Conservation (phyloP, 2,888 invertebrate genomes). For the Geophilus truncorum region DNA sequence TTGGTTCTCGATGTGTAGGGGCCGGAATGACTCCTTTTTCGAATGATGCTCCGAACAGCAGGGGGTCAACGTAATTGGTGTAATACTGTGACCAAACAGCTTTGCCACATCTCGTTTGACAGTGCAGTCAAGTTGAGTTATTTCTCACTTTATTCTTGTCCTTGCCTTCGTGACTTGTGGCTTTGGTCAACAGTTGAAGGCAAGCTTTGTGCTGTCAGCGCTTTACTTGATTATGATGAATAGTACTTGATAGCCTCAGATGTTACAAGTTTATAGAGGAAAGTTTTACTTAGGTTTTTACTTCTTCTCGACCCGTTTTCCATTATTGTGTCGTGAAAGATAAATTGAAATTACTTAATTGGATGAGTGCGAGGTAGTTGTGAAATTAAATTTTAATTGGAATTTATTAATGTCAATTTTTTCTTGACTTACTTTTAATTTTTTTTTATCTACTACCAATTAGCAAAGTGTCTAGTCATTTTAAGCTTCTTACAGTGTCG, state of each 20-base stretch:
- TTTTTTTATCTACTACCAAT: too few relatives aligned
- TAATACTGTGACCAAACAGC: constrained; percentile 27
- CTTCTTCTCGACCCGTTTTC: too few relatives aligned
- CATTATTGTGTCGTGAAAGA: background rate
- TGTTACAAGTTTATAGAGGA: background rate
- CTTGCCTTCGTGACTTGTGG: constrained; percentile 21
- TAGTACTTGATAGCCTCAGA: background rate
- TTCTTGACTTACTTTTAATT: background rate
- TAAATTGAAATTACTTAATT: background rate
- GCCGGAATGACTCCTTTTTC: background rate
- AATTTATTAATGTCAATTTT: background rate
- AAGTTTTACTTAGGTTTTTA: background rate
- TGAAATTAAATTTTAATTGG: background rate
- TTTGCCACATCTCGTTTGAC: constrained; percentile 21
- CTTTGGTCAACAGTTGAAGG: constrained; percentile 25
- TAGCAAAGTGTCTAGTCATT: too few relatives aligned
- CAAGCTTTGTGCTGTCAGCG: background rate
- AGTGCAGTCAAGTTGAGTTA: constrained; percentile 27
- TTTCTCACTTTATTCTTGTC: constrained; percentile 27
- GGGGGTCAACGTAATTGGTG: constrained; percentile 27
- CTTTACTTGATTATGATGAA: constrained; percentile 18
- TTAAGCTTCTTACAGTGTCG: too few relatives aligned
- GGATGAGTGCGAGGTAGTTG: background rate
- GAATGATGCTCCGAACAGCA: constrained; percentile 13
- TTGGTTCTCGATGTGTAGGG: constrained; percentile 7